A percentile compares a stretch with the other conserved stretches of the same genome.
phyloP scores from a whole-genome alignment of 2,888 invertebrate species.

The Drosophila formosana region DNA sequence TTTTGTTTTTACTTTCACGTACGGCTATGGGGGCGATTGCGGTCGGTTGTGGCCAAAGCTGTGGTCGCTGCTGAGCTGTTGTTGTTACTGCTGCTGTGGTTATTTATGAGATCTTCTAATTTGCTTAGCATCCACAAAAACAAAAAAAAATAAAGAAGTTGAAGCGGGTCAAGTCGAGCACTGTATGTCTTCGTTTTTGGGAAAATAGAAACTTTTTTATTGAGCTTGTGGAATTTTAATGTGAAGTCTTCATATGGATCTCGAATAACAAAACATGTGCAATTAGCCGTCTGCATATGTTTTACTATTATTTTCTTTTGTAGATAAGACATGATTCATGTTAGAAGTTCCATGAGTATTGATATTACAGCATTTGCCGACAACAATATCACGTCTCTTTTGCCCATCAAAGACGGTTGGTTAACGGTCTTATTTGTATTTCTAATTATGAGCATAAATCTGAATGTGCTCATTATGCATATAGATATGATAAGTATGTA shows the following conservation, averaged over 20 bases:
- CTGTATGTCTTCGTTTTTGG: constrained; percentile 22
- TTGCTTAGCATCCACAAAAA: constrained; percentile 56
- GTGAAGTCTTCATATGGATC: constrained; percentile 3
- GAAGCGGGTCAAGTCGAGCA: constrained; percentile 65
- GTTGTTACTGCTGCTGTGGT: constrained; percentile 37
- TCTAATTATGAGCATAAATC: constrained; percentile 2
- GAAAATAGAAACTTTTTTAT: constrained; percentile 63
- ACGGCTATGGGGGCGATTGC: constrained; percentile 58
- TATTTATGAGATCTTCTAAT: constrained; percentile 74
- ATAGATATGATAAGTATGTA: constrained; percentile 5
- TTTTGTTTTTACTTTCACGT: constrained; percentile 77
- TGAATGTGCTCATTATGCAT: constrained; percentile 1
- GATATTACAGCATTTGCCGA: constrained; percentile 6
- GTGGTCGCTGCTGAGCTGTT: constrained; percentile 8
- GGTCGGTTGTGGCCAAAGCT: constrained; percentile 22
- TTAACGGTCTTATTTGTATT: constrained; percentile 1
- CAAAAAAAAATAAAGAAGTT: constrained; percentile 18
- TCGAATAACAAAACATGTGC: not conserved
- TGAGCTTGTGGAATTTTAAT: constrained; percentile 35
- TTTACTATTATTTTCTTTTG: not conserved
- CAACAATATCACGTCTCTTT: constrained; percentile 4
- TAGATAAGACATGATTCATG: not conserved
- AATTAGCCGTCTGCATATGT: constrained; percentile 1
- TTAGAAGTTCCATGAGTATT: not conserved
- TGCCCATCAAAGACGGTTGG: not conserved